Evolutionary conservation across 2,797 vertebrate genomes (phyloP).

Genomic region (Argyrosomus regius): DNA sequence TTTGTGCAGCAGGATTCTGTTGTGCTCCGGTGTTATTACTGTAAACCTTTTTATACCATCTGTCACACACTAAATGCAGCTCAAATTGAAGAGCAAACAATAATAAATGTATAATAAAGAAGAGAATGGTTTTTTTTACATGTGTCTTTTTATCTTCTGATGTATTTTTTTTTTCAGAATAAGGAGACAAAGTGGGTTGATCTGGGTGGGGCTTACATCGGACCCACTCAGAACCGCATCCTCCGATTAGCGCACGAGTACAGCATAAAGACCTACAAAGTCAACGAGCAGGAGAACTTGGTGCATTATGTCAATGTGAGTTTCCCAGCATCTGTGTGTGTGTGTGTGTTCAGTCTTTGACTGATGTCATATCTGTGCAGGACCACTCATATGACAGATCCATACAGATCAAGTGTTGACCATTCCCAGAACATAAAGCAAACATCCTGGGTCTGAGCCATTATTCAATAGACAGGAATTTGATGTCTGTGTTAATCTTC

Average conservation of each 20-base stretch:
- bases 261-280: slow-evolving; percentile 94
- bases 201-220: slow-evolving; percentile 95
- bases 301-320: slow-evolving; percentile 93
- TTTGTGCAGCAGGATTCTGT: neutral
- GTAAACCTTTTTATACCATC: too few relatives aligned
- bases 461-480: slow-evolving; percentile 29
- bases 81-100: too few relatives aligned
- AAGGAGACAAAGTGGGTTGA: slow-evolving; percentile 95
- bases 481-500: neutral
- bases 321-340: neutral
- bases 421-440: slow-evolving; percentile 12
- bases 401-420: neutral
- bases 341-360: neutral
- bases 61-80: too few relatives aligned
- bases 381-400: neutral
- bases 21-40: neutral
- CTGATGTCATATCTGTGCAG: accelerated
- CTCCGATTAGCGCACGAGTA: slow-evolving; percentile 93
- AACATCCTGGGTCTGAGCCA: slow-evolving; percentile 13
- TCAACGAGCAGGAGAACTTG: slow-evolving; percentile 92
- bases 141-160: neutral
- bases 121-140: neutral
- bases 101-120: too few relatives aligned
- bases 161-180: slow-evolving; percentile 84
- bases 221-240: slow-evolving; percentile 97